phyloP scores from a whole-genome alignment of 2,888 invertebrate species.

The Psylliodes chrysocephalus region DNA sequence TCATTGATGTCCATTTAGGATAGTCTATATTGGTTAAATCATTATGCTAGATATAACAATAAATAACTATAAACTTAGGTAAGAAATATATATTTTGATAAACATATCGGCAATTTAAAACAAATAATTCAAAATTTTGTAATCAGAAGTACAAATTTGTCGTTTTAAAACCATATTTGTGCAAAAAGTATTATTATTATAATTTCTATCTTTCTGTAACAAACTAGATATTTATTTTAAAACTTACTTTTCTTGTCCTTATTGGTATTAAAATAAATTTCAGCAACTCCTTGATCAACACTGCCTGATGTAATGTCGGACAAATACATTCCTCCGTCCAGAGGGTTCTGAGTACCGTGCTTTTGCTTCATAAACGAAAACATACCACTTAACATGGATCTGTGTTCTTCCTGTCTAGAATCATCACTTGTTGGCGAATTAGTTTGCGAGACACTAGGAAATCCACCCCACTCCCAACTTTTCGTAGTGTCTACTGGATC shows the following conservation, averaged over 20 bases:
- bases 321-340: slow-evolving; percentile 85
- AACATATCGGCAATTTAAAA: too few relatives aligned
- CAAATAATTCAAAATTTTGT: too few relatives aligned
- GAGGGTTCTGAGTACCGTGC: slow-evolving; percentile 52
- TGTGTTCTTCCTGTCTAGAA: slow-evolving; percentile 54
- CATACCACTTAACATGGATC: slow-evolving; percentile 89
- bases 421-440: slow-evolving; percentile 53
- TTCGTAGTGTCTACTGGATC: slow-evolving; percentile 64
- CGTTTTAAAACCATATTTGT: too few relatives aligned
- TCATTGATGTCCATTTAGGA: too few relatives aligned
- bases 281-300: slow-evolving; percentile 91
- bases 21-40: too few relatives aligned
- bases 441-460: slow-evolving; percentile 68
- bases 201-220: too few relatives aligned
- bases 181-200: too few relatives aligned
- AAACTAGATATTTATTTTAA: too few relatives aligned
- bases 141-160: too few relatives aligned
- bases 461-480: slow-evolving; percentile 92
- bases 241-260: slow-evolving; percentile 53
- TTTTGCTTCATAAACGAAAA: slow-evolving; percentile 91
- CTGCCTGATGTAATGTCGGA: slow-evolving; percentile 90
- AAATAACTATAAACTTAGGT: too few relatives aligned
- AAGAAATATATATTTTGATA: too few relatives aligned
- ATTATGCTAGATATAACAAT: too few relatives aligned
- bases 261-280: slow-evolving; percentile 80